A percentile compares a stretch with the other conserved stretches of the same genome.
phyloP scores from a whole-genome alignment of 2,113 vertebrate genomes.

The Stictonetta naevosa region DNA sequence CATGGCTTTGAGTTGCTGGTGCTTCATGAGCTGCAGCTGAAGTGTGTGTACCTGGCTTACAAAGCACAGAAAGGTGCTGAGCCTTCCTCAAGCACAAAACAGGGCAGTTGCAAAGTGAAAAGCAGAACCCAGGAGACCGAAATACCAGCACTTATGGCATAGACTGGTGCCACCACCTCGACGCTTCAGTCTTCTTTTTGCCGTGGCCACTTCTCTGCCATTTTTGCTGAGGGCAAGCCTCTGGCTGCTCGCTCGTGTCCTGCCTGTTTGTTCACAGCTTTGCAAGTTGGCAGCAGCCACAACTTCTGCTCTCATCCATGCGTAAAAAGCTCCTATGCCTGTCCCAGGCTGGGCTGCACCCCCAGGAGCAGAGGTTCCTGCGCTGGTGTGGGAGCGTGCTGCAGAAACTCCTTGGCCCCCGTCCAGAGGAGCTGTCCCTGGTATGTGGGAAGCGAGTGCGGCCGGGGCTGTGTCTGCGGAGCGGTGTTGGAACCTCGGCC shows the following conservation, averaged over 20 bases:
- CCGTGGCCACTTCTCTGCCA: fast-evolving
- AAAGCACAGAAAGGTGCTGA: neutral
- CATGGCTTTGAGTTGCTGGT: neutral
- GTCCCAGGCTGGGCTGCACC: fast-evolving
- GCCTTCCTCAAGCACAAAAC: neutral
- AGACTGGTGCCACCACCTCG: fast-evolving
- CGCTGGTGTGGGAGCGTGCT: neutral
- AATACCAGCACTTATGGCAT: fast-evolving
- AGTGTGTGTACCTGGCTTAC: fast-evolving
- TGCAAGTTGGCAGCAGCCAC: neutral
- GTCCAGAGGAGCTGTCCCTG: constrained; percentile 18
- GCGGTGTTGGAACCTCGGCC: too few species aligned
- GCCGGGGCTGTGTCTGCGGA: neutral
- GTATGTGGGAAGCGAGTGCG: neutral
- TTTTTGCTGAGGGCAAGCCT: neutral
- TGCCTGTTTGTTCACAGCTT: fast-evolving
- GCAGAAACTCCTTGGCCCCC: neutral
- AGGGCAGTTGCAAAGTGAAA: neutral
- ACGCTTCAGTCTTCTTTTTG: neutral
- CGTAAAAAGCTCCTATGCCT: neutral
- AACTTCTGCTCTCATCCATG: too few species aligned
- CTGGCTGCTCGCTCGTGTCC: fast-evolving
- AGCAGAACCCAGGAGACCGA: fast-evolving
- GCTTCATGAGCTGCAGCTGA: fast-evolving
- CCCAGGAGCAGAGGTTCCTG: too few species aligned